Conservation (phyloP, 2,113 vertebrate genomes). For the Etheostoma cragini region DNA sequence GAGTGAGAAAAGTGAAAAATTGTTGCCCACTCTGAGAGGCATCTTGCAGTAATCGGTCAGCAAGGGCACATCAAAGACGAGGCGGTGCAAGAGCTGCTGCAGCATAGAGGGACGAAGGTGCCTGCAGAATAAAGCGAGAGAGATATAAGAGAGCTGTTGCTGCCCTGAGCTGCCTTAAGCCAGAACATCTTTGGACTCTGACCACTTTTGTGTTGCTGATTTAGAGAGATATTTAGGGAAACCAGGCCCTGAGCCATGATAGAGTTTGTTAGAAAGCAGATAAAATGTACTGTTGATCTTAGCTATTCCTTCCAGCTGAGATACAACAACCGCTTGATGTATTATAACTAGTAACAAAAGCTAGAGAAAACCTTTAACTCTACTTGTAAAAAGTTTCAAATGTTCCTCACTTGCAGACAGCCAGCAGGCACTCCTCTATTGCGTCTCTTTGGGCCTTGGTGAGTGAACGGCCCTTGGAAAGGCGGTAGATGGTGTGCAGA, state of each 20-base stretch:
- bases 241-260: background rate
- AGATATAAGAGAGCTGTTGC: slow-evolving; percentile 51
- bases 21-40: slow-evolving; percentile 92
- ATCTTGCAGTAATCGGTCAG: slow-evolving; percentile 98
- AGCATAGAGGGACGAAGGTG: slow-evolving; percentile 97
- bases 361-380: background rate
- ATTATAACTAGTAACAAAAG: background rate
- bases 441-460: slow-evolving; percentile 98
- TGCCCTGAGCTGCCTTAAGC: slow-evolving; percentile 20
- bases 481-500: slow-evolving; percentile 95
- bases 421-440: slow-evolving; percentile 96
- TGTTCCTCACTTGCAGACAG: slow-evolving; percentile 92
- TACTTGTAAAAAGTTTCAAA: background rate
- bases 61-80: slow-evolving; percentile 97
- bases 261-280: slow-evolving; percentile 21
- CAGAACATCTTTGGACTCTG: slow-evolving; percentile 11
- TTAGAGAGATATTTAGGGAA: slow-evolving; percentile 15
- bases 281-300: slow-evolving; percentile 8
- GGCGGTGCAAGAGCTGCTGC: slow-evolving; percentile 93
- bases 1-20: slow-evolving; percentile 21
- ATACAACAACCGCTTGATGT: background rate
- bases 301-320: slow-evolving; percentile 9
- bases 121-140: slow-evolving; percentile 77
- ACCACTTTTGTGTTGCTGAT: slow-evolving; percentile 22
- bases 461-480: slow-evolving; percentile 96